Base-by-base conservation (phyloP, 2,797 vertebrate species). In the Pteropus rufus region DNA sequence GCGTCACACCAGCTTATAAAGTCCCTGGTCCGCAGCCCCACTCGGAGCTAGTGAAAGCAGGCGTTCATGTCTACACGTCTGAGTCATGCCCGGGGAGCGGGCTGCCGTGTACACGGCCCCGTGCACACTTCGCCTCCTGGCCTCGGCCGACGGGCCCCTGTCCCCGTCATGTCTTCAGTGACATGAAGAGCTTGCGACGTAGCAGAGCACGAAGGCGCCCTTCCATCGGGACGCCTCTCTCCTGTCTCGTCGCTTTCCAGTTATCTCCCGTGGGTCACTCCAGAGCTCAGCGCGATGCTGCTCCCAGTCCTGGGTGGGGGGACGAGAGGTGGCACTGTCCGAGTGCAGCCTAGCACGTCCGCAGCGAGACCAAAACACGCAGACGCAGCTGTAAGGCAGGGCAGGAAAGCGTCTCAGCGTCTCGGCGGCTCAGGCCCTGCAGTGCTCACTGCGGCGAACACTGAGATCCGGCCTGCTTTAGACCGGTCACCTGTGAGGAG, bases 31-130 rank as follows among this genome's bases (percentile, higher is more conserved):
- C 46, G 12, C 46, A 75, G 34, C 95, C 96, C 96, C 65, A 64
- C 96, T 96, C 90, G 87, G 89, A 95, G 94, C 77, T 3, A 91
- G 86, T 54, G 18, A 34, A 6, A 29, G 94, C 83, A 91, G 76
- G 85, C 81, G 75, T 95, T 98, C 67, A 95, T 97, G 97, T 97
- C 89, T 76, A 85, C 62, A 86, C 21, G 26, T 49, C 8, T 94
- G 52, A 75, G 76, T 96, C 97, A 86, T 29, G 79, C n/a, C 94
- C 96, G 97, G 75, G 39, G 79, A 89, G 58, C 31, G 91, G 86
- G 12, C 96, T 75, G 73, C 64, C 31, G 79, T 77, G 60, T 24
- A 83, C 86, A 62, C 86, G 31, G 70, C 83, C 79, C 49, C 91
- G 92, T 79, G 14, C n/a, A 81, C 75, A 69, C 84, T 44, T 95